phyloP scores from a whole-genome alignment of 1,140 invertebrate genomes.

The Euglossa dilemma region DNA sequence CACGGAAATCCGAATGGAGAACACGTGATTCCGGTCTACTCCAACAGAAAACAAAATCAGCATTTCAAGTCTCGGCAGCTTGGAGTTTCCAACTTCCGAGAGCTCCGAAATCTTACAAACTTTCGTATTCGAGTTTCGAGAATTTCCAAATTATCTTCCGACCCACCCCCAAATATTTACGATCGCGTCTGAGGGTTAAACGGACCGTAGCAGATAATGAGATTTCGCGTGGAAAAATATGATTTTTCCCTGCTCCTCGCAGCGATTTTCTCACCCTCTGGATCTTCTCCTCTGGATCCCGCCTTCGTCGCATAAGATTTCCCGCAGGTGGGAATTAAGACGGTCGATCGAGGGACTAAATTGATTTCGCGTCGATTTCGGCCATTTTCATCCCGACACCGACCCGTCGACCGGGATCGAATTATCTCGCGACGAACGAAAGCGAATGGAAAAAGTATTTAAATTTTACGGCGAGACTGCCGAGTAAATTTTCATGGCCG shows the following conservation, averaged over 20 bases:
- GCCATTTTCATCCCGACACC: not conserved
- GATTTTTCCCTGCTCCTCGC: not conserved
- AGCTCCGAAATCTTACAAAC: too few species aligned
- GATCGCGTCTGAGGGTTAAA: too few species aligned
- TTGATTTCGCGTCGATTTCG: not conserved
- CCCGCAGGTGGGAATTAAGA: not conserved
- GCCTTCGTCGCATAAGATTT: not conserved
- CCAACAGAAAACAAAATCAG: too few species aligned
- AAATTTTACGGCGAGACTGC: constrained; percentile 14
- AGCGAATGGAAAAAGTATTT: constrained; percentile 3
- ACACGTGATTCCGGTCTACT: too few species aligned
- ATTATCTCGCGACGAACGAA: constrained; percentile 33
- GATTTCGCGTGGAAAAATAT: not conserved
- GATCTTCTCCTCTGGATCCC: not conserved
- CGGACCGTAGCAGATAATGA: not conserved
- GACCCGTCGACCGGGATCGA: not conserved
- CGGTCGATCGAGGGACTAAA: too few species aligned
- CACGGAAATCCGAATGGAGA: too few species aligned
- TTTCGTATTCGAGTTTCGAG: too few species aligned
- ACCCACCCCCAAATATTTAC: too few species aligned
- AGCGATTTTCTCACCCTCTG: too few species aligned
- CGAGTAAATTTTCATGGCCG: constrained; percentile 32
- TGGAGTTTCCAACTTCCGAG: too few species aligned
- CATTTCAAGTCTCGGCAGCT: too few species aligned
- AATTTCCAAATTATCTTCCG: too few species aligned